Evolutionary conservation across 2,113 vertebrate species (phyloP).

Genomic region (Amblyornis subalaris): DNA sequence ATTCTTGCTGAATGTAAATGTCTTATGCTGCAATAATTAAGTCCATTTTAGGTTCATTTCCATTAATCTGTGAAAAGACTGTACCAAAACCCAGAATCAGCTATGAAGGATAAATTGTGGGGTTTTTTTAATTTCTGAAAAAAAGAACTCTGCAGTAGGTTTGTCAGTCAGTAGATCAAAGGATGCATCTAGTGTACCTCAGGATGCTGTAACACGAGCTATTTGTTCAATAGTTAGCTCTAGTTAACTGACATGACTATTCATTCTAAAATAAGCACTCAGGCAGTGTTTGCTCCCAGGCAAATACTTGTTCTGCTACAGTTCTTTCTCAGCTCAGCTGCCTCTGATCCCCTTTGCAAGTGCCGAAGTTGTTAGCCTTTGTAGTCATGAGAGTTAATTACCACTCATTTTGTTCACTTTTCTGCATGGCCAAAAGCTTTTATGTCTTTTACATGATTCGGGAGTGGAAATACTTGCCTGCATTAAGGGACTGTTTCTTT

Average conservation of each 20-base stretch:
- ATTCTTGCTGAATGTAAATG: neutral
- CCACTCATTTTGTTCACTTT: conserved; percentile 15
- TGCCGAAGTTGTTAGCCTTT: conserved; percentile 2
- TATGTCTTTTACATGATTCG: neutral
- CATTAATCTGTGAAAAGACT: neutral
- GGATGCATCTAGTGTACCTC: neutral
- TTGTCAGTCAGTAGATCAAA: neutral
- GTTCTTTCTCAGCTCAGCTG: conserved; percentile 26
- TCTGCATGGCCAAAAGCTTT: conserved; percentile 30
- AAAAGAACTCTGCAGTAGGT: neutral
- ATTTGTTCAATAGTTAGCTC: conserved; percentile 41
- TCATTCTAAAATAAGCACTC: conserved; percentile 45
- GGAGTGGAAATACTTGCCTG: neutral
- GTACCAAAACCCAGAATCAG: neutral
- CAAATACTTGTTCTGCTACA: conserved; percentile 51
- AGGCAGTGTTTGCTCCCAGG: conserved; percentile 37
- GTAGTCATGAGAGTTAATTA: conserved; percentile 54
- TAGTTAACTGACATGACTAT: conserved; percentile 39
- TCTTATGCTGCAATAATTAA: neutral
- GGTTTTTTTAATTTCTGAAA: neutral
- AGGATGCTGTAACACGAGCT: neutral
- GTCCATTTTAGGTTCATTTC: neutral
- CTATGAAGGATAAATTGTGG: neutral
- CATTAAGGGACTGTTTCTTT: neutral
- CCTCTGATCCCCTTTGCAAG: conserved; percentile 25